Evolutionary conservation across 1,140 invertebrate species (phyloP), one percentile per base, ranked within the genome.

Genomic region (Cyclina sinensis): DNA sequence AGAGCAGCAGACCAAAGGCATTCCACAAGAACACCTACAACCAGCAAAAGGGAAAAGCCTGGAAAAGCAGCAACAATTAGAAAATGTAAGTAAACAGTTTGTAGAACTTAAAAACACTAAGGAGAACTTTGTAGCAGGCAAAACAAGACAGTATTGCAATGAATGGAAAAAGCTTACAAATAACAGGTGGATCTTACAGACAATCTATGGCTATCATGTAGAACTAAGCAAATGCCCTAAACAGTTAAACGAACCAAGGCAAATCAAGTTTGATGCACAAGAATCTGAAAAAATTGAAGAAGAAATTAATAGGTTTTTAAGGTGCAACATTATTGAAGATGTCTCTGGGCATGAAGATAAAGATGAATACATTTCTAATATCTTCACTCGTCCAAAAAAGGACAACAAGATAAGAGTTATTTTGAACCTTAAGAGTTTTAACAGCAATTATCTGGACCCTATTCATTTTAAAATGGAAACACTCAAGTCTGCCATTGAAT

Each of bases 151-250:
- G 4, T 79, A 27, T 79, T 7, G 30, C 14, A 5, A 79, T 39
- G 9, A 32, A 11, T 70, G 16, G 35, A 70, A 46, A 78, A 78
- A n/a, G 21, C 39, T 37, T 11, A 78, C 37, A 18, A 78, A 24
- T 80, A 48, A 80, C 32, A 16, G 12, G 30, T 80, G 46, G 30
- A 57, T 59, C 57, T 35, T 80, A 14, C 24, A 80, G n/a, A n/a
- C 78, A 54, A 24, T 80, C 30, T 14, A 9, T 14, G 48, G 78
- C 12, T 59, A 80, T 54, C 21, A 16, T 1, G 51, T 80, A 12
- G 24, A 80, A 7, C 57, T 80, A 54, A 48, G 32, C 14, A 59
- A 80, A 30, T 4, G 7, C 9, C 78, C 46, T 5, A 14, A 27
- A 54, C 46, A 80, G 57, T n/a, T 2, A 7, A 3, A 30, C 7